These are phyloP conservation scores for Corythaixoides concolor DNA, from an alignment of 2,113 vertebrate species.

Conservation along the genomic window DNA sequence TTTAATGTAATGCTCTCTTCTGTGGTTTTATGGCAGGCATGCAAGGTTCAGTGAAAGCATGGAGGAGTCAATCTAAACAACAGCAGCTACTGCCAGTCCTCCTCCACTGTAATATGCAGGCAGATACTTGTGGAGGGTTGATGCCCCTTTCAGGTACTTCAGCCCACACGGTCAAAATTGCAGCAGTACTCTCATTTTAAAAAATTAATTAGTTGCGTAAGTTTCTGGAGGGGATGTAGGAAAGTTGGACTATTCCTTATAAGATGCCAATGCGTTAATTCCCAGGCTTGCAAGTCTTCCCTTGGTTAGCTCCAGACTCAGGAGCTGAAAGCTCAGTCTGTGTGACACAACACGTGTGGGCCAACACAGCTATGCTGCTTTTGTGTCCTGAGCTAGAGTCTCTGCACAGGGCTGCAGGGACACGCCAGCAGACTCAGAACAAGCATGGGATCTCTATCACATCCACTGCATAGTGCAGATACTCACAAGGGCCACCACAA, in stretches of 20 bases:
- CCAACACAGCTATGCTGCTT: not conserved
- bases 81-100: not conserved
- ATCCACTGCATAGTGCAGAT: not conserved
- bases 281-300: not conserved
- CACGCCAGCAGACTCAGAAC: not conserved
- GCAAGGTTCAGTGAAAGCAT: not conserved
- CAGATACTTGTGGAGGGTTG: not conserved
- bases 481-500: not conserved
- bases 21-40: not conserved
- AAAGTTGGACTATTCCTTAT: not conserved
- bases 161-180: not conserved
- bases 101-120: not conserved
- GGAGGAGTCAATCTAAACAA: not conserved
- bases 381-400: not conserved
- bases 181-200: not conserved
- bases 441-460: not conserved
- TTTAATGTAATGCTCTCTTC: not conserved
- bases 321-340: not conserved
- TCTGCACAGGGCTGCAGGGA: not conserved
- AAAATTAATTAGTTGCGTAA: not conserved
- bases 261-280: not conserved
- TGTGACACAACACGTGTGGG: not conserved
- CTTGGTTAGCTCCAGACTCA: not conserved
- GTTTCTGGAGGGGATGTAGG: not conserved
- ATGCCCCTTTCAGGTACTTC: not conserved